These are phyloP conservation scores for Calypte anna DNA, from an alignment of 2,113 vertebrate species.

Conservation along the genomic window DNA sequence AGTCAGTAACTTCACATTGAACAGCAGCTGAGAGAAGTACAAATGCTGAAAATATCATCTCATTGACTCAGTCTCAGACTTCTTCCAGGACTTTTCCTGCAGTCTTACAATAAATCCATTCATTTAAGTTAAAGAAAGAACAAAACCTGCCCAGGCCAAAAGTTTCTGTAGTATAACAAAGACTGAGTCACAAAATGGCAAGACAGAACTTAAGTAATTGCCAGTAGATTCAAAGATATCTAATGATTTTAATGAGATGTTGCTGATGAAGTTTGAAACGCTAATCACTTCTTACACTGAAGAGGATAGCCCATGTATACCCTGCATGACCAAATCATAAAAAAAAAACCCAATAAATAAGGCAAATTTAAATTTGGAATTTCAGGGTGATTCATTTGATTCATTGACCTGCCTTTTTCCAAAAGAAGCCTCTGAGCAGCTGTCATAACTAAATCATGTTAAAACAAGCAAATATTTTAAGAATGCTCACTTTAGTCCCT, in stretches of 20 bases:
- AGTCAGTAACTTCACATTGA: neutral
- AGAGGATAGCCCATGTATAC: neutral
- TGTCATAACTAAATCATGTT: neutral
- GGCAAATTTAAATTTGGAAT: conserved; percentile 29
- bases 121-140: neutral
- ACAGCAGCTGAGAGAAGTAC: neutral
- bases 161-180: neutral
- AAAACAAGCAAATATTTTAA: conserved; percentile 34
- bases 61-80: neutral
- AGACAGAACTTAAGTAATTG: neutral
- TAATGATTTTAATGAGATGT: conserved; percentile 25
- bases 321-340: conserved; percentile 7
- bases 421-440: conserved; percentile 1
- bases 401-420: conserved; percentile 50
- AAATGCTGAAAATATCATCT: neutral
- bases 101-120: neutral
- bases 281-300: conserved; percentile 17
- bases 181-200: neutral
- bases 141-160: neutral
- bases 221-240: neutral
- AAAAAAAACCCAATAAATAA: neutral
- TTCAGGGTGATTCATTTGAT: conserved; percentile 30
- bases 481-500: conserved; percentile 45
- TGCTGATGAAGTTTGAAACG: neutral
- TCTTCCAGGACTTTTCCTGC: neutral